These are phyloP conservation scores for Limnodromus scolopaceus DNA, from an alignment of 2,797 vertebrate genomes.

Conservation along the genomic window DNA sequence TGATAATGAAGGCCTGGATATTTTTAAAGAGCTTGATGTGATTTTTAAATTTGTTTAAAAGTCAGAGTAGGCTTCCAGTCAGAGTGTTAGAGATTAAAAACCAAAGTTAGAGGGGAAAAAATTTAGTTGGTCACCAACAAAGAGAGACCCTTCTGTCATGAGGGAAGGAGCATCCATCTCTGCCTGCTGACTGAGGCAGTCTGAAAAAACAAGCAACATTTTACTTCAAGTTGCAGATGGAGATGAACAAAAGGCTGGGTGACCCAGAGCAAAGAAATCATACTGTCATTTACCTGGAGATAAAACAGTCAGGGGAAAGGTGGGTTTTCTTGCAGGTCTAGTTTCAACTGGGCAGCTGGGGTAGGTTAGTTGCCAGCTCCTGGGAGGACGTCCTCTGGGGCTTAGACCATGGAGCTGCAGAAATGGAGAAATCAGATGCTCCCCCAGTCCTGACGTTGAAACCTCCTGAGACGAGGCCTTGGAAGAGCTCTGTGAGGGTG, in stretches of 20 bases:
- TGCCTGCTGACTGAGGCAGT: neutral
- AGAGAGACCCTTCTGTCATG: neutral
- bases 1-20: neutral
- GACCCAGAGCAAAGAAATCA: neutral
- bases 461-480: neutral
- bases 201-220: neutral
- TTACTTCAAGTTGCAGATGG: neutral
- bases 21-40: neutral
- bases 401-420: neutral
- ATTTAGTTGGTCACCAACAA: neutral
- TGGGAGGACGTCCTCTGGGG: neutral
- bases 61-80: neutral
- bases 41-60: conserved; percentile 18
- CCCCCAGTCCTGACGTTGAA: neutral
- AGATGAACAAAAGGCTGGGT: neutral
- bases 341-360: neutral
- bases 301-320: neutral
- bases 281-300: neutral
- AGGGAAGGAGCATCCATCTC: neutral
- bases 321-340: neutral
- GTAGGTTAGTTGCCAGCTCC: neutral
- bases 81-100: neutral
- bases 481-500: neutral
- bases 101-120: neutral
- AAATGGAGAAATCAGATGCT: neutral